phyloP scores from a whole-genome alignment of 2,888 invertebrate genomes.

The Lasioglossum morio region DNA sequence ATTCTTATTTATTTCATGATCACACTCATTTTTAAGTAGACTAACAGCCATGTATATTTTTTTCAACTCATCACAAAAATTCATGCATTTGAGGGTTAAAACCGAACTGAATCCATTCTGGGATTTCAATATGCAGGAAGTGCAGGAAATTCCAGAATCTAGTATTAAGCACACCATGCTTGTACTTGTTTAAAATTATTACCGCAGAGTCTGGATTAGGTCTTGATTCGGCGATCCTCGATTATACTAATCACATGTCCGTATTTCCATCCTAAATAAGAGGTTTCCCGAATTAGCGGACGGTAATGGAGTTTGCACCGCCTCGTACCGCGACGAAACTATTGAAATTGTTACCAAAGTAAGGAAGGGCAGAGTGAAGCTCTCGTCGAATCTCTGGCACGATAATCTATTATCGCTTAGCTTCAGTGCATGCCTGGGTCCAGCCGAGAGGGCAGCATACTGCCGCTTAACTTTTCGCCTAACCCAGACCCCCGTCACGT shows the following conservation, averaged over 20 bases:
- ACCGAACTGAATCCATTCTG: not conserved
- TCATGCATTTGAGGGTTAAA: not conserved
- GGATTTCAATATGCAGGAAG: not conserved
- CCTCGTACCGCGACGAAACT: constrained; percentile 12
- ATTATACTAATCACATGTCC: constrained; percentile 2
- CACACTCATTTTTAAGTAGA: too few relatives aligned
- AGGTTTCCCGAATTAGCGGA: constrained; percentile 25
- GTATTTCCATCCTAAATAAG: not conserved
- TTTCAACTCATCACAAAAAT: too few relatives aligned
- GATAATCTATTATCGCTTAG: constrained; percentile 34
- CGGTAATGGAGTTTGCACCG: constrained; percentile 41
- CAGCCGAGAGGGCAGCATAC: constrained; percentile 2
- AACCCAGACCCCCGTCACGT: constrained; percentile 5
- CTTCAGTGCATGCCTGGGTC: constrained; percentile 1
- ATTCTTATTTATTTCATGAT: too few relatives aligned
- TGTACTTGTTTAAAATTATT: not conserved
- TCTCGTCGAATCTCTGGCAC: constrained; percentile 24
- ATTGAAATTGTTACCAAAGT: constrained; percentile 36
- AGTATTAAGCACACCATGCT: not conserved
- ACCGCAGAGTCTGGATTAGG: not conserved
- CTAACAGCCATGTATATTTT: too few relatives aligned
- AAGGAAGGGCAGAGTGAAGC: not conserved
- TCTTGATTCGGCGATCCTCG: not conserved
- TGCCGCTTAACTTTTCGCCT: constrained; percentile 44
- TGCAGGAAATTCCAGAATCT: not conserved